A percentile compares a stretch with the other conserved stretches of the same genome.
These are phyloP conservation scores for Cyrtodaria siliqua DNA, from an alignment of 2,888 invertebrate species.

Conservation along the genomic window DNA sequence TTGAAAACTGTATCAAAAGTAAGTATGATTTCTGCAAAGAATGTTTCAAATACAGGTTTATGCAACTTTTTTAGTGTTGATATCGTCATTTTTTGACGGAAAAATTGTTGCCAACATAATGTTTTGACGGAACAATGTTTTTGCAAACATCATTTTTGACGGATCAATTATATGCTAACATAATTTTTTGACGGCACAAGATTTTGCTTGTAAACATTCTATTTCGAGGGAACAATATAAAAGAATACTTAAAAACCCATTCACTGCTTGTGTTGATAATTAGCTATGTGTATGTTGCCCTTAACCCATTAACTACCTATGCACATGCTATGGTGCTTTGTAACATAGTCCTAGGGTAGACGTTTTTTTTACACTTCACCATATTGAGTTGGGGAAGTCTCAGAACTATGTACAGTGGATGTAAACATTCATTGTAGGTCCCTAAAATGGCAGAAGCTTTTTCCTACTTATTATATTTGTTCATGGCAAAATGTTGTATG, in stretches of 20 bases:
- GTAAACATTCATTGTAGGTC: no score
- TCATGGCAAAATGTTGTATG: constrained; percentile 5
- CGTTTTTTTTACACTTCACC: constrained; percentile 10
- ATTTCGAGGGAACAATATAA: constrained; percentile 11
- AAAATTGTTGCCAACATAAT: constrained; percentile 6
- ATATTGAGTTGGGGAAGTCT: constrained; percentile 20
- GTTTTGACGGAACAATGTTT: constrained; percentile 4
- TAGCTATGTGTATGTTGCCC: constrained; percentile 9
- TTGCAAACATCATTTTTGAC: constrained; percentile 90
- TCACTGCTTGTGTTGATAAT: constrained; percentile 12
- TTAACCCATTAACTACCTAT: constrained; percentile 14
- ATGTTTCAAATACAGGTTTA: no score
- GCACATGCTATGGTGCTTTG: constrained; percentile 21
- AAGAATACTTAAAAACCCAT: constrained; percentile 3
- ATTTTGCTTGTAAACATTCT: no score
- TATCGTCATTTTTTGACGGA: no score
- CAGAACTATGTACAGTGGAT: constrained; percentile 3
- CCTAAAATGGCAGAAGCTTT: no score
- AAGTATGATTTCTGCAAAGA: no score
- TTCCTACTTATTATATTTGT: constrained; percentile 1
- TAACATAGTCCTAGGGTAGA: constrained; percentile 1
- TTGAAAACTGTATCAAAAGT: no score
- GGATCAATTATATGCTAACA: constrained; percentile 60
- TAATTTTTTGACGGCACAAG: constrained; percentile 29
- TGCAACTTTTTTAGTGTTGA: no score